These are phyloP conservation scores for Philaethria dido DNA, from an alignment of 2,888 invertebrate species.

Conservation along the genomic window DNA sequence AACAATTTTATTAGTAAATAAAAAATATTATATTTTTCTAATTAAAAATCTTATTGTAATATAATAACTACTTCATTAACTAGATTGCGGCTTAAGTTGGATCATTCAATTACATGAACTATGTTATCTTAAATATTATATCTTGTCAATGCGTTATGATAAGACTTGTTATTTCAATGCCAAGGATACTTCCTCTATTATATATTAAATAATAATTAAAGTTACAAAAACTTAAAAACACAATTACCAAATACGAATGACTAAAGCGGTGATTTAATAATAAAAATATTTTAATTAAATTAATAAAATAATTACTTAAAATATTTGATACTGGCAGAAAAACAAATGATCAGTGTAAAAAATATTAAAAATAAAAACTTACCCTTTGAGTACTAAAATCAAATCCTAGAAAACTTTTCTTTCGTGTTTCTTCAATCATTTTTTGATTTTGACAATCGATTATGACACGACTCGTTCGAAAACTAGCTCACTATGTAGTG, in stretches of 20 bases:
- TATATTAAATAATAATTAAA: background rate
- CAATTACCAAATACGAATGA: constrained; percentile 3
- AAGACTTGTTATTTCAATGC: constrained; percentile 6
- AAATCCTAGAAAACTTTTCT: constrained; percentile 89
- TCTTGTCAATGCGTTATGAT: constrained; percentile 2
- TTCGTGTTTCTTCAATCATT: constrained; percentile 69
- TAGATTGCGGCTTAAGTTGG: background rate
- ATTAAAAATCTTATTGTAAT: background rate
- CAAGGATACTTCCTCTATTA: background rate
- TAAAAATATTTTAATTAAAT: constrained; percentile 3
- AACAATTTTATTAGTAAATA: background rate
- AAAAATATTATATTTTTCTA: background rate
- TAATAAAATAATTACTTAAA: background rate
- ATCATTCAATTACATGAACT: constrained; percentile 9
- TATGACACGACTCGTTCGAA: constrained; percentile 48
- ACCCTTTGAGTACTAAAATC: constrained; percentile 96
- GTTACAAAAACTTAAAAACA: background rate
- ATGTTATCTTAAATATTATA: constrained; percentile 6
- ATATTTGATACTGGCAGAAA: background rate
- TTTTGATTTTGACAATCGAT: constrained; percentile 67
- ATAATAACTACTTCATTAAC: background rate
- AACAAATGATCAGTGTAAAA: background rate
- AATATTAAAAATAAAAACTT: constrained; percentile 53
- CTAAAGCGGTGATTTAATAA: background rate
- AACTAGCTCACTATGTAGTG: constrained; percentile 40